phyloP scores from a whole-genome alignment of 2,797 vertebrate species.

The Sciaenops ocellatus region DNA sequence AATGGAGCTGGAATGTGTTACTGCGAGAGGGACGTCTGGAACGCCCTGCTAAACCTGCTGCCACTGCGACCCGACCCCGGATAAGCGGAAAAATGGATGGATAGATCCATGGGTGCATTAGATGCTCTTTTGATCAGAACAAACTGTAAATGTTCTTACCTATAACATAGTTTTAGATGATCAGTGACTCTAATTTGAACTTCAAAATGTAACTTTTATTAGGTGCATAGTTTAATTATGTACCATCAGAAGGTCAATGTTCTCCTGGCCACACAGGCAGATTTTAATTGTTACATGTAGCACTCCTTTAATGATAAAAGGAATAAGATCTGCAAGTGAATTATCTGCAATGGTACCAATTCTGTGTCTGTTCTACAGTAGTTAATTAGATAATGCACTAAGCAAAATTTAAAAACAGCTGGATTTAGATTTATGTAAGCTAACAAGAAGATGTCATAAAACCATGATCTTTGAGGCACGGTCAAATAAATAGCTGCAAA shows the following conservation, averaged over 20 bases:
- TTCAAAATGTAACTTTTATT: constrained; percentile 10
- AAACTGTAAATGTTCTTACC: constrained; percentile 11
- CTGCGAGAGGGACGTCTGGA: no score
- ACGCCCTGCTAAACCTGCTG: no score
- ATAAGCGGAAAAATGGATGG: no score
- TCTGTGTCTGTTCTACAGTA: neutral
- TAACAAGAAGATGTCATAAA: constrained; percentile 3
- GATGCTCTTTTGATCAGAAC: constrained; percentile 57
- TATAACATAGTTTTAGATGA: constrained; percentile 1
- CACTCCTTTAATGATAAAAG: constrained; percentile 7
- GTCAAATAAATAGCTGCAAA: constrained; percentile 11
- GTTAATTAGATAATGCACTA: neutral
- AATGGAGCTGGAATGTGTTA: no score
- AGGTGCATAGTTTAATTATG: constrained; percentile 16
- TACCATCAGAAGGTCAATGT: constrained; percentile 16
- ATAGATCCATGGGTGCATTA: constrained; percentile 26
- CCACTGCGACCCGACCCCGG: no score
- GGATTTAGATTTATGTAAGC: constrained; percentile 13
- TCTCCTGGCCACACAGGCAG: neutral
- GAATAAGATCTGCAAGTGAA: neutral
- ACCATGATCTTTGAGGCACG: neutral
- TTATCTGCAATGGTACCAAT: neutral
- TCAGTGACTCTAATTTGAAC: constrained; percentile 23
- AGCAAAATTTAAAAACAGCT: constrained; percentile 6
- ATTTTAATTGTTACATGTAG: constrained; percentile 6